Evolutionary conservation across 2,113 vertebrate species (phyloP).

Genomic region (Ploceus nigricollis): DNA sequence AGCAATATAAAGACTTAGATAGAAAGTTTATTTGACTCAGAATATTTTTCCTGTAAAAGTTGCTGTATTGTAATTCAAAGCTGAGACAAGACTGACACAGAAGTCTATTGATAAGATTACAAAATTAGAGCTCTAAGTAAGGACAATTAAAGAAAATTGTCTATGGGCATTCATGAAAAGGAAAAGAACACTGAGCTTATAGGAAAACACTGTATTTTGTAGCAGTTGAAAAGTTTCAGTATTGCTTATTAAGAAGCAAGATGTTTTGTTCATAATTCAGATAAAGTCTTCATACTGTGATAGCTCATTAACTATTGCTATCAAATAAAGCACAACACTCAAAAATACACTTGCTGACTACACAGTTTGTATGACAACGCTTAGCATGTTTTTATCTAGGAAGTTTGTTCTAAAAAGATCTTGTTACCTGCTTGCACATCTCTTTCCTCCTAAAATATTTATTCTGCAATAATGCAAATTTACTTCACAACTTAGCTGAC

Average conservation of each 20-base stretch:
- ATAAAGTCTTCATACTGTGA: not conserved
- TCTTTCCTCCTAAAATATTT: slow-evolving; percentile 50
- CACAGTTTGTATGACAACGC: not conserved
- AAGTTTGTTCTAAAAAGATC: not conserved
- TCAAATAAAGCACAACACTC: not conserved
- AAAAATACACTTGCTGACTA: not conserved
- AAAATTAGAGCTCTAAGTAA: not conserved
- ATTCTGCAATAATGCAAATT: slow-evolving; percentile 23
- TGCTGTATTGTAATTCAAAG: not conserved
- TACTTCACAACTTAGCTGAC: not conserved
- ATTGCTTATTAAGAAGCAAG: not conserved
- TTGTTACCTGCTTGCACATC: slow-evolving; percentile 27
- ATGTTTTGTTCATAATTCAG: not conserved
- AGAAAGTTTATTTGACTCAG: not conserved
- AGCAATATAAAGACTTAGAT: not conserved
- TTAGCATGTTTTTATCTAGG: not conserved
- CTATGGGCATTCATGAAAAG: not conserved
- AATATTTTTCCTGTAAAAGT: not conserved
- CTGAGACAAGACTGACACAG: not conserved
- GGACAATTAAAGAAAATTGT: not conserved
- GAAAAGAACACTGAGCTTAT: not conserved
- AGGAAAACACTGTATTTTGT: not conserved
- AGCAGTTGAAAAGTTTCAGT: not conserved
- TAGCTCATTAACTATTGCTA: not conserved
- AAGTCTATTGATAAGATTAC: not conserved